Evolutionary conservation across 2,888 invertebrate species (phyloP), one percentile per base, ranked within the genome.

Genomic region (Nomada flava): DNA sequence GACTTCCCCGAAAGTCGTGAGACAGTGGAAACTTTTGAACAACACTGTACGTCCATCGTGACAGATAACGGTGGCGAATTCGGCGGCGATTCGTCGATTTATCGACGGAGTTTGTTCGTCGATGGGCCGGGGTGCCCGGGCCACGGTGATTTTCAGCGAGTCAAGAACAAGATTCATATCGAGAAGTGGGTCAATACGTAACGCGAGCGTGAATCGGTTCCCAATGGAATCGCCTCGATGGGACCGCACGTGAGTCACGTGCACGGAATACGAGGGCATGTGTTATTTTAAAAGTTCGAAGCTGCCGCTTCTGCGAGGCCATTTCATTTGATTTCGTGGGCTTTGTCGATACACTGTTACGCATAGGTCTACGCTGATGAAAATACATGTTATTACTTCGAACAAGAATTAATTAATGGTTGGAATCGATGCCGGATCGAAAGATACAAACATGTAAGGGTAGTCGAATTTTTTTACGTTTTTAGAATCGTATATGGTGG

Each of bases 151-250:
- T 84, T 80, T 79, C 76, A 70, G 62, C 75, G 72, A 65, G 82
- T 67, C 77, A 86, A 79, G 83, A 83, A 85, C 83, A 89, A 86
- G 86, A 89, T 90, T 89, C 86, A 89, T 89, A 90, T 88, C 82
- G 74, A 59, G 74, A 90, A 89, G 83, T 88, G 82, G 90, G 88
- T 90, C 90, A 89, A 90, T 88, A 85, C 88, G 84, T 85, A 88
- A 87, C 88, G 89, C 84, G 89, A 84, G 79, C 82, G 82, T 82
- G 86, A 79, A 84, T 88, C 86, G 89, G 84, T 89, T 89, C 81
- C 84, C 85, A 77, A 86, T 86, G 80, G 84, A 20, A 69, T 52
- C 50, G 26, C 62, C 52, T 26, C 26, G 18, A 50, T 20, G 5
- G 18, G 10, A 60, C 20, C 76, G 68, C 71, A 83, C 80, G 79